phyloP scores from a whole-genome alignment of 1,140 invertebrate species.

The Lepidurus couesii region DNA sequence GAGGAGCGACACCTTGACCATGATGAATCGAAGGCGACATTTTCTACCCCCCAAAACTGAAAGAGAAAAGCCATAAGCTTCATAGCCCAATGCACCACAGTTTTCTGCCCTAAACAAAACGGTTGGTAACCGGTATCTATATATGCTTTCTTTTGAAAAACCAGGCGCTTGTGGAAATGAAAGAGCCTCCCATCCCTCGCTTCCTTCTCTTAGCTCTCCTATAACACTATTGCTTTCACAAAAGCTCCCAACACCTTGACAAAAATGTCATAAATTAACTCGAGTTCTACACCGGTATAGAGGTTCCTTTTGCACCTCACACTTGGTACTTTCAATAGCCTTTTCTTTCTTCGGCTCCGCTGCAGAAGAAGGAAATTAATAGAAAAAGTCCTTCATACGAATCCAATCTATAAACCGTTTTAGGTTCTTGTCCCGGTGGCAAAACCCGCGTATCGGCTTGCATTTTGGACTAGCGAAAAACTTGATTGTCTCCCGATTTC shows the following conservation, averaged over 20 bases:
- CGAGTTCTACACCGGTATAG: neutral
- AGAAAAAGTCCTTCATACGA: no score
- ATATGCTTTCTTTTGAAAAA: neutral
- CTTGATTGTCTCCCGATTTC: no score
- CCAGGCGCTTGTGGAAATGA: no score
- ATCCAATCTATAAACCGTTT: no score
- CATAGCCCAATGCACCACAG: neutral
- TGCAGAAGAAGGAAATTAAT: neutral
- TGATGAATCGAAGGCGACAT: constrained; percentile 19
- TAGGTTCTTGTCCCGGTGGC: no score
- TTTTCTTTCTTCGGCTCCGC: neutral
- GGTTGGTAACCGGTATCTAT: neutral
- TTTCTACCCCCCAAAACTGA: neutral
- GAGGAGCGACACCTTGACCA: constrained; percentile 8
- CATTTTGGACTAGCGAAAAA: no score
- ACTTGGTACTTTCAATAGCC: neutral
- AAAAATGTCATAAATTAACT: constrained; percentile 20
- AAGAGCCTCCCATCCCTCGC: no score
- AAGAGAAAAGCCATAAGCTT: no score
- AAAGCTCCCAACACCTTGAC: neutral
- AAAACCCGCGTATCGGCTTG: no score
- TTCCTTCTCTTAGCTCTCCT: neutral
- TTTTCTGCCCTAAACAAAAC: constrained; percentile 8
- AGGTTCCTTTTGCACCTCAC: neutral
- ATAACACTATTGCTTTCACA: no score